Percentiles rank a stretch among this genome's conserved stretches.
Evolutionary conservation across 2,797 vertebrate genomes (phyloP).

Genomic region (Dallia pectoralis): DNA sequence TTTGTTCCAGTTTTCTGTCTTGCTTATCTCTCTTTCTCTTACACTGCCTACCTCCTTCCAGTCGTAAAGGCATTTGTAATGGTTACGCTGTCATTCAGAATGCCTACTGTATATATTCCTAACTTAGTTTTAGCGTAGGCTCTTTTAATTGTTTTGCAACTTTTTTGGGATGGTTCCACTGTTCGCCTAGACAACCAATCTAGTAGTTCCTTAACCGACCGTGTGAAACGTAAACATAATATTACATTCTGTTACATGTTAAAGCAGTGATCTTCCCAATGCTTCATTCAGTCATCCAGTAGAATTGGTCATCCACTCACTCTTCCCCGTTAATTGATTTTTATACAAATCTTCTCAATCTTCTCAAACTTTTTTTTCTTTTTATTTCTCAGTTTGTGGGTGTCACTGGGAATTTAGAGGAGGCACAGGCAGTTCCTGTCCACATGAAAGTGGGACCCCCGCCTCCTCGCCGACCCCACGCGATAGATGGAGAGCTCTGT

Average conservation of each 20-base stretch:
- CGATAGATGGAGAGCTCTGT: not conserved
- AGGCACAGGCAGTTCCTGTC: not conserved
- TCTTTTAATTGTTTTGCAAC: too few species aligned
- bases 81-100: too few species aligned
- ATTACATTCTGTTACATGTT: too few species aligned
- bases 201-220: too few species aligned
- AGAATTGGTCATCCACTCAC: not conserved
- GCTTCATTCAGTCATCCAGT: not conserved
- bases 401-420: not conserved
- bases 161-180: too few species aligned
- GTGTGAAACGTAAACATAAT: too few species aligned
- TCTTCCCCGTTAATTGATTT: not conserved
- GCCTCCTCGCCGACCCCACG: not conserved
- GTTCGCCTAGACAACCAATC: too few species aligned
- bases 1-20: not conserved
- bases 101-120: too few species aligned
- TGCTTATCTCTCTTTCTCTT: not conserved
- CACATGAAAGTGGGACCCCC: not conserved
- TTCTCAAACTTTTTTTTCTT: not conserved
- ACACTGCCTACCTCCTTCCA: not conserved
- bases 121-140: too few species aligned
- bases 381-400: not conserved
- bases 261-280: not conserved
- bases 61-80: too few species aligned
- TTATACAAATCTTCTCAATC: not conserved